phyloP scores from a whole-genome alignment of 2,888 invertebrate species.

The Chymomyza fuscimana region DNA sequence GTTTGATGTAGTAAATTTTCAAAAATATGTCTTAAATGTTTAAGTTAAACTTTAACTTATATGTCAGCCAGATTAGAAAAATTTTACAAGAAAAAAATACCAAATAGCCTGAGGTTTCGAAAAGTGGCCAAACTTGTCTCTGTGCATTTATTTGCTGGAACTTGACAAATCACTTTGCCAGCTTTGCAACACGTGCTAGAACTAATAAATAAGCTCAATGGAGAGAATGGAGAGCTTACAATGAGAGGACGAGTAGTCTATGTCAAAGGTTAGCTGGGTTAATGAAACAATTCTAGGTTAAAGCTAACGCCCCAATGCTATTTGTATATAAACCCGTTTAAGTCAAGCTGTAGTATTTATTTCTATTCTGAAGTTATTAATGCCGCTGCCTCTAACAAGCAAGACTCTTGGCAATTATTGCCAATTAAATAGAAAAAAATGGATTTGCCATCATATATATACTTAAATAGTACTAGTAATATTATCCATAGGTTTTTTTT shows the following conservation, averaged over 20 bases:
- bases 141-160: too few species aligned
- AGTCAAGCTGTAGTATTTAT: conserved; percentile 11
- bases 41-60: too few species aligned
- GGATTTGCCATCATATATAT: conserved; percentile 18
- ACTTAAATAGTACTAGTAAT: not conserved
- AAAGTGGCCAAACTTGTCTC: too few species aligned
- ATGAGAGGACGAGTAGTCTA: not conserved
- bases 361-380: conserved; percentile 9
- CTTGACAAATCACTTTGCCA: too few species aligned
- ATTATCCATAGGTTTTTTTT: not conserved
- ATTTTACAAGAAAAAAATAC: too few species aligned
- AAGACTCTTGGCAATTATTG: conserved; percentile 50
- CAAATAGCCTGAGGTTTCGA: too few species aligned
- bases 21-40: too few species aligned
- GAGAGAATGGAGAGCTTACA: not conserved
- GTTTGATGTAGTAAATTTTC: too few species aligned
- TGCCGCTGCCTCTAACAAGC: conserved; percentile 6
- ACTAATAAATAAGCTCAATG: not conserved
- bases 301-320: conserved; percentile 31
- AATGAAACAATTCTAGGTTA: conserved; percentile 47
- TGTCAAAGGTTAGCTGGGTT: conserved; percentile 25
- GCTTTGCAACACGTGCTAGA: too few species aligned
- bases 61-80: too few species aligned
- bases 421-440: conserved; percentile 56
- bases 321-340: conserved; percentile 58